phyloP scores from a whole-genome alignment of 2,113 vertebrate species.

The Antechinus flavipes region DNA sequence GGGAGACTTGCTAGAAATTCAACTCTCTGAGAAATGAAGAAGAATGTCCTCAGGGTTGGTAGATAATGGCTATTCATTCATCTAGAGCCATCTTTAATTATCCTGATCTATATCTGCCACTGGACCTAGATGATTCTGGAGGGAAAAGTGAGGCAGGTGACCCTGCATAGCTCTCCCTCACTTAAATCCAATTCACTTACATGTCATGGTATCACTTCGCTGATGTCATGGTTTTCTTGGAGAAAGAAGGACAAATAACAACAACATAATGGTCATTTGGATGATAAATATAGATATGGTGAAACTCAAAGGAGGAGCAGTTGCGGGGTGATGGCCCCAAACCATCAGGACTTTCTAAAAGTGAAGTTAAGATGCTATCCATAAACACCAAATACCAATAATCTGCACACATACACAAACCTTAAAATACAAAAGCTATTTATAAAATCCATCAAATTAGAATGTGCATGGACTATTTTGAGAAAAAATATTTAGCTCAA shows the following conservation, averaged over 20 bases:
- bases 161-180: too few relatives aligned
- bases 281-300: not conserved
- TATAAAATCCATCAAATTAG: not conserved
- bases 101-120: too few relatives aligned
- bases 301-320: not conserved
- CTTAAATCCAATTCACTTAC: too few relatives aligned
- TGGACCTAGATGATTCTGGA: too few relatives aligned
- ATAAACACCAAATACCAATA: not conserved
- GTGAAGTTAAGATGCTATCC: not conserved
- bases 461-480: not conserved
- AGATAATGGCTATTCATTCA: not conserved
- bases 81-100: too few relatives aligned
- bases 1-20: not conserved
- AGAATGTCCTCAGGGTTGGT: not conserved
- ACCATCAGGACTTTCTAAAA: not conserved
- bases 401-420: not conserved
- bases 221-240: too few relatives aligned
- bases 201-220: too few relatives aligned
- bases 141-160: too few relatives aligned
- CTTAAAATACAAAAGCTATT: not conserved
- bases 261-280: not conserved
- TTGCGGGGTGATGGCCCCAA: not conserved
- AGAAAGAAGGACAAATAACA: too few relatives aligned
- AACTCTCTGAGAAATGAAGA: not conserved
- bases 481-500: not conserved